Percentiles rank a stretch among this genome's conserved stretches.
These are phyloP conservation scores for Ptychobarbus kaznakovi DNA, from an alignment of 2,797 vertebrate species.

Conservation along the genomic window DNA sequence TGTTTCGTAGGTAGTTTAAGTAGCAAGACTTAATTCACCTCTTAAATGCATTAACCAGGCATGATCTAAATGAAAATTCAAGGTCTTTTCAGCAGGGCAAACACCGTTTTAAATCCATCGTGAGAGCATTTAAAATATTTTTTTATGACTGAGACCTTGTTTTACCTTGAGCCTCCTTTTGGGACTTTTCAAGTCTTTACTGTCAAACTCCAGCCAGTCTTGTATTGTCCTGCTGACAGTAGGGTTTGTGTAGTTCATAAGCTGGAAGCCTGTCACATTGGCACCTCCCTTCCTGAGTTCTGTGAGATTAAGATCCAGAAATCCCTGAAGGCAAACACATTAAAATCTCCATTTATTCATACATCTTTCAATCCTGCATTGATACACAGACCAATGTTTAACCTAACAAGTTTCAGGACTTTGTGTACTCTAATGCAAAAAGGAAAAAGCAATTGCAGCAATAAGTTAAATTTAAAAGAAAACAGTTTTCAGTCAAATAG, in stretches of 20 bases:
- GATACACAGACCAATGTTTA: not conserved
- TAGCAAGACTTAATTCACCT: not conserved
- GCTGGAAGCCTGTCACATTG: conserved; percentile 95
- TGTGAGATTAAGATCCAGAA: conserved; percentile 92
- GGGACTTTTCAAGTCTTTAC: conserved; percentile 88
- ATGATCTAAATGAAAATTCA: conserved; percentile 10
- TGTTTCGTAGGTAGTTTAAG: not conserved
- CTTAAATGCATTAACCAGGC: not conserved
- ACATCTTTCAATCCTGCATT: not conserved
- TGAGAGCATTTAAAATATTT: conserved; percentile 8
- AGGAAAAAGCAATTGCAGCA: not conserved
- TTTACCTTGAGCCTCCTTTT: conserved; percentile 89
- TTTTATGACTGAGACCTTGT: not conserved
- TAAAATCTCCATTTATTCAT: not conserved
- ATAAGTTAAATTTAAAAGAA: not conserved
- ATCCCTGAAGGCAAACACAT: conserved; percentile 79
- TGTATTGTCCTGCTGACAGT: conserved; percentile 85
- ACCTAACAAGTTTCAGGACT: not conserved
- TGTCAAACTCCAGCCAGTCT: conserved; percentile 91
- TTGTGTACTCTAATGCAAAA: not conserved
- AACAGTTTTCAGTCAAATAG: not conserved
- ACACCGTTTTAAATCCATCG: not conserved
- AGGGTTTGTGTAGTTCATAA: conserved; percentile 88
- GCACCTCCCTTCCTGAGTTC: conserved; percentile 90
- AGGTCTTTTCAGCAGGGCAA: conserved; percentile 11